Evolutionary conservation across 2,888 invertebrate genomes (phyloP).

Genomic region (Carcina quercana): DNA sequence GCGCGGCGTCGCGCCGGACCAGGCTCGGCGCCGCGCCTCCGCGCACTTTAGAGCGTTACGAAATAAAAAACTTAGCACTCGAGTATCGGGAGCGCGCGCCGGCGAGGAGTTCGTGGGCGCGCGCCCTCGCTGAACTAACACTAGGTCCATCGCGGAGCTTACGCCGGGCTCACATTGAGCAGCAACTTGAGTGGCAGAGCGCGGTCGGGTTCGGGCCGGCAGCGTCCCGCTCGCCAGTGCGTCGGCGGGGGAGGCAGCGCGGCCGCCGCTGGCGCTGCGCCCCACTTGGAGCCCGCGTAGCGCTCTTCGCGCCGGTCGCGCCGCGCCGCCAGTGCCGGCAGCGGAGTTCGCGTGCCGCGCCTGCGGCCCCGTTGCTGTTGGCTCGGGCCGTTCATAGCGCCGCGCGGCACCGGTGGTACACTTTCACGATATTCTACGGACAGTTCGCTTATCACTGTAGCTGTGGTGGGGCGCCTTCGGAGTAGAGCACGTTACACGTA

Average conservation of each 20-base stretch:
- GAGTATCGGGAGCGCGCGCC: conserved; percentile 42
- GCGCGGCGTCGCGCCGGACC: conserved; percentile 51
- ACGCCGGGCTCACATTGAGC: conserved; percentile 72
- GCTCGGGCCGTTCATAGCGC: conserved; percentile 39
- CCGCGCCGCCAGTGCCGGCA: conserved; percentile 23
- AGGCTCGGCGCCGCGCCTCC: conserved; percentile 43
- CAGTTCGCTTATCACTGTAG: conserved; percentile 47
- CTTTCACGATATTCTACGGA: conserved; percentile 14
- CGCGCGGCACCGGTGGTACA: conserved; percentile 16
- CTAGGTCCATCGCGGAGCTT: conserved; percentile 36
- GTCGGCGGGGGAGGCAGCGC: conserved; percentile 86
- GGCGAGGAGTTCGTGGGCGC: conserved; percentile 23
- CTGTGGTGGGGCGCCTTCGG: conserved; percentile 37
- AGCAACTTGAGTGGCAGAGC: conserved; percentile 78
- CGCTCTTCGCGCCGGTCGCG: conserved; percentile 44
- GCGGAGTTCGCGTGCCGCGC: conserved; percentile 3
- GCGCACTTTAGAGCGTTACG: too few species aligned
- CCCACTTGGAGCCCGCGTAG: conserved; percentile 86
- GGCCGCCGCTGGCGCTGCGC: conserved; percentile 85
- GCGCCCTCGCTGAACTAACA: conserved; percentile 48
- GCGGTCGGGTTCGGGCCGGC: conserved; percentile 65
- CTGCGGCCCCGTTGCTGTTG: conserved; percentile 38
- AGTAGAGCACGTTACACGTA: conserved; percentile 48
- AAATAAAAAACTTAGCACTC: conserved; percentile 68
- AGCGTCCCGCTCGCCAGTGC: conserved; percentile 79